Percentiles rank a stretch among this genome's conserved stretches.
These are phyloP conservation scores for Phoxinus phoxinus DNA, from an alignment of 2,113 vertebrate genomes.

Conservation along the genomic window DNA sequence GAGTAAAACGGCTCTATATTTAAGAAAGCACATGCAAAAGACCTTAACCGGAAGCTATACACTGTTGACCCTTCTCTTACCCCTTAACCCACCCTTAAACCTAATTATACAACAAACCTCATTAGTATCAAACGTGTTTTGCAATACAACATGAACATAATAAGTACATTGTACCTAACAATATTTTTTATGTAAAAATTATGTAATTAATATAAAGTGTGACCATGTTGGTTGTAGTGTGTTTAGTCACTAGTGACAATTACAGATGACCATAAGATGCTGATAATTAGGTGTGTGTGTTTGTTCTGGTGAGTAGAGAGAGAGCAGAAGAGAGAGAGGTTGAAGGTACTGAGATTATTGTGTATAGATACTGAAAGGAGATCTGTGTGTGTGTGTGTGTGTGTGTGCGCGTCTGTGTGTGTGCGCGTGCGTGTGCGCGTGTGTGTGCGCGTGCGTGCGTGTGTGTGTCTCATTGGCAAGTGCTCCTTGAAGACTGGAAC, in stretches of 20 bases:
- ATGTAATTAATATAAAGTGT: too few relatives aligned
- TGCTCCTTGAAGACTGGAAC: constrained; percentile 44
- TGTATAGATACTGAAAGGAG: background rate
- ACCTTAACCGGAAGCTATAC: too few relatives aligned
- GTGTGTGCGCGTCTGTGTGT: background rate
- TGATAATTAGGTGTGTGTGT: background rate
- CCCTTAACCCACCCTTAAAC: too few relatives aligned
- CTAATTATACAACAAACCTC: too few relatives aligned
- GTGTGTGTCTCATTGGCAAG: constrained; percentile 12
- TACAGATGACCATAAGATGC: background rate
- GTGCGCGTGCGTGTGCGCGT: constrained; percentile 24
- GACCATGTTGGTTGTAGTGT: background rate
- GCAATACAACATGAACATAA: too few relatives aligned
- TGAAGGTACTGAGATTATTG: background rate
- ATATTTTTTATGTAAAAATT: too few relatives aligned
- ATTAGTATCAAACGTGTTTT: too few relatives aligned
- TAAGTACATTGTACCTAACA: too few relatives aligned
- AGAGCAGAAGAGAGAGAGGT: background rate
- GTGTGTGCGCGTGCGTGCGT: constrained; percentile 21
- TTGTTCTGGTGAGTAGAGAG: background rate
- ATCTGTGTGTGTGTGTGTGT: background rate
- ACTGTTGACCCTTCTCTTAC: too few relatives aligned
- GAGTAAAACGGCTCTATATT: too few relatives aligned
- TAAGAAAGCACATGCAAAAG: too few relatives aligned
- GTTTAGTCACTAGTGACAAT: background rate